A percentile compares a stretch with the other conserved stretches of the same genome.
Conservation (phyloP, 1,140 invertebrate species). For the Zaprionus nigranus region DNA sequence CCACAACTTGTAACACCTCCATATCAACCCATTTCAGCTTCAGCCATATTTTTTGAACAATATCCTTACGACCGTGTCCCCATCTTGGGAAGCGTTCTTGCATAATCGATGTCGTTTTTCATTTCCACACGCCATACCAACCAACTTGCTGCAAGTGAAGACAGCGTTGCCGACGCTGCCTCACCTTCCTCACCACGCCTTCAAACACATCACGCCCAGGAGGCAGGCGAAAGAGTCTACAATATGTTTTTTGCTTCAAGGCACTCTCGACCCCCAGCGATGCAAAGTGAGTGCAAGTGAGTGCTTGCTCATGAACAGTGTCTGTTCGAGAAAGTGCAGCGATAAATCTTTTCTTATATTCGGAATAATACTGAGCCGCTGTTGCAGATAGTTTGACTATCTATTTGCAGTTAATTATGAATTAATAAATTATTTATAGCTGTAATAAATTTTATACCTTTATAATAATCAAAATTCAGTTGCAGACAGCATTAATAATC, state of each 20-base stretch:
- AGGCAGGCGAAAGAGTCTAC: conserved; percentile 48
- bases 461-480: no score
- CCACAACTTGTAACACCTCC: background rate
- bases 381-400: background rate
- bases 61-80: conserved; percentile 38
- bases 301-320: conserved; percentile 13
- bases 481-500: background rate
- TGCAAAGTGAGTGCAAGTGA: conserved; percentile 1
- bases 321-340: background rate
- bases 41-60: conserved; percentile 59
- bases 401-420: background rate
- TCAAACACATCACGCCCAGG: conserved; percentile 6
- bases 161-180: background rate
- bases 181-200: background rate
- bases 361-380: no score
- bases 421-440: background rate
- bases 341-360: background rate
- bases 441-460: no score
- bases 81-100: conserved; percentile 44
- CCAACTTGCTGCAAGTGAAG: background rate
- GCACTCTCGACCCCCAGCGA: conserved; percentile 28
- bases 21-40: background rate
- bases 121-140: conserved; percentile 50
- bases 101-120: conserved; percentile 75
- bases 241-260: conserved; percentile 51